Evolutionary conservation across 2,113 vertebrate genomes (phyloP).

Genomic region (Antigone vipio): DNA sequence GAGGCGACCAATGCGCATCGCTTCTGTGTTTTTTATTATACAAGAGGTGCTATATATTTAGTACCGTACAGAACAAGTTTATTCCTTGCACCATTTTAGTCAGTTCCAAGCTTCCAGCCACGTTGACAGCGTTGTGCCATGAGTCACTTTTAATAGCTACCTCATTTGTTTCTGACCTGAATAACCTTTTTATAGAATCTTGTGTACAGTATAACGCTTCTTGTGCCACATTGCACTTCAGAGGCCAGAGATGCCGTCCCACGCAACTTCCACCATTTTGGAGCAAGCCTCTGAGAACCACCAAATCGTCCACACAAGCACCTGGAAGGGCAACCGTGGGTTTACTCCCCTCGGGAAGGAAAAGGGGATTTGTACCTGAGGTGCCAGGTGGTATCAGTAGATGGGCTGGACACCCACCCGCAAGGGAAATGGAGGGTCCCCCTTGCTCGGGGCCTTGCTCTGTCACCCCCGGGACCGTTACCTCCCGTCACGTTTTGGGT

Average conservation of each 20-base stretch:
- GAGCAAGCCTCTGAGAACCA: no score
- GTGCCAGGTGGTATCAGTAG: not conserved
- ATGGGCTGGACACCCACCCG: fast-evolving
- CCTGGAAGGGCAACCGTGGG: not conserved
- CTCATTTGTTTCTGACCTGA: not conserved
- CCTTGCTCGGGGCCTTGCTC: not conserved
- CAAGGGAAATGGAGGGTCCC: not conserved
- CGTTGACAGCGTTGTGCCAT: not conserved
- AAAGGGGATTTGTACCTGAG: no score
- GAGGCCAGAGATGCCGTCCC: not conserved
- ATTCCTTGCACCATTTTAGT: not conserved
- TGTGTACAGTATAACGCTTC: fast-evolving
- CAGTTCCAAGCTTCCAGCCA: not conserved
- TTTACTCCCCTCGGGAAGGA: no score
- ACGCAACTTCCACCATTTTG: fast-evolving
- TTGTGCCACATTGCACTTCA: fast-evolving
- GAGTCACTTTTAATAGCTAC: not conserved
- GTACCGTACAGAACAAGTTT: not conserved
- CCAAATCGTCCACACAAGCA: fast-evolving
- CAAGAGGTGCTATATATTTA: not conserved
- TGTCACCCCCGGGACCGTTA: not conserved
- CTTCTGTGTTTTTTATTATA: not conserved
- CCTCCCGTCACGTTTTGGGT: not conserved
- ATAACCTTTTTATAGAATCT: not conserved
- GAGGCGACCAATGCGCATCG: not conserved